These are phyloP conservation scores for Cotesia congregata DNA, from an alignment of 2,888 invertebrate species.

Conservation along the genomic window DNA sequence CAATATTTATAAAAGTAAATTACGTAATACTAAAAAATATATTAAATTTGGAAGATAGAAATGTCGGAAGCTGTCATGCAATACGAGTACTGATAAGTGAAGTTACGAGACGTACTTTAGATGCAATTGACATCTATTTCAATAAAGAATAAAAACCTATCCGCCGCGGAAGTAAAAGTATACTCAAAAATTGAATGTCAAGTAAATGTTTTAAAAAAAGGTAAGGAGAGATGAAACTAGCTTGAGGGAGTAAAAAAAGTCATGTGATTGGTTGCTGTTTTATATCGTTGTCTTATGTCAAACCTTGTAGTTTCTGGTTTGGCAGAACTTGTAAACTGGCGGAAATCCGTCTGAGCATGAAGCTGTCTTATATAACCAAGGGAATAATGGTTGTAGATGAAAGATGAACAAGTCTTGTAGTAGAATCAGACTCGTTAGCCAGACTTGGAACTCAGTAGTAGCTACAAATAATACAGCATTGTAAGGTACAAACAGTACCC, in stretches of 20 bases:
- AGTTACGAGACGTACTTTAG: background rate
- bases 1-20: background rate
- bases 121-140: background rate
- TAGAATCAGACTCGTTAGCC: slow-evolving; percentile 13
- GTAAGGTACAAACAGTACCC: background rate
- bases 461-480: background rate
- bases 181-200: background rate
- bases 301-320: background rate
- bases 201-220: background rate
- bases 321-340: background rate
- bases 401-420: background rate
- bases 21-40: background rate
- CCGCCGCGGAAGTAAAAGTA: background rate
- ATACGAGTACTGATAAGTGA: background rate
- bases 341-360: slow-evolving; percentile 12
- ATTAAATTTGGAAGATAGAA: background rate
- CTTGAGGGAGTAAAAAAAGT: background rate
- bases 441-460: slow-evolving; percentile 4
- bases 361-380: slow-evolving; percentile 14
- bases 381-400: slow-evolving; percentile 6
- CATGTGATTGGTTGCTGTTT: background rate
- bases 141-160: background rate
- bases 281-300: background rate
- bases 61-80: background rate
- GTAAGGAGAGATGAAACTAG: too few relatives aligned